These are phyloP conservation scores for Cataglyphis cursor DNA, from an alignment of 2,888 invertebrate species.

Conservation along the genomic window DNA sequence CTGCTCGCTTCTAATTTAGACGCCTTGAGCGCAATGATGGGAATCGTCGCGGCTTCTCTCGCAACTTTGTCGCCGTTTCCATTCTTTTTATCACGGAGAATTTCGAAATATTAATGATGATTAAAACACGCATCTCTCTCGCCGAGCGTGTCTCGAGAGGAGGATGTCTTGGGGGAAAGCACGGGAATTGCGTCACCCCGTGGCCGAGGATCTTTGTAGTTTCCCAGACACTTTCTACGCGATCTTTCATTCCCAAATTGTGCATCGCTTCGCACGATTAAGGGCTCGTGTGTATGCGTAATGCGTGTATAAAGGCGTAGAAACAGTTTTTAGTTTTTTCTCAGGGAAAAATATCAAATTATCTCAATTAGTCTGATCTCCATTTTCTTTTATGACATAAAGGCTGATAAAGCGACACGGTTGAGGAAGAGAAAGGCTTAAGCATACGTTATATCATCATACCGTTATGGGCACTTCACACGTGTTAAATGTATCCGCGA, in stretches of 20 bases:
- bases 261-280: constrained; percentile 65
- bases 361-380: constrained; percentile 16
- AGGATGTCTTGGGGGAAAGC: constrained; percentile 75
- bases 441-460: constrained; percentile 11
- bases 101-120: neutral
- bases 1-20: constrained; percentile 23
- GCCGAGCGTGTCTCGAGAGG: neutral
- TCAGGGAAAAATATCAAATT: neutral
- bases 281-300: constrained; percentile 30
- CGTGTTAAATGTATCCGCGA: constrained; percentile 9
- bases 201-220: constrained; percentile 73
- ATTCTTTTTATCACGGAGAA: neutral
- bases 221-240: constrained; percentile 82
- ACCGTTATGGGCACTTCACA: constrained; percentile 42
- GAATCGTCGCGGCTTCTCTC: constrained; percentile 7
- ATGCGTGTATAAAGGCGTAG: constrained; percentile 4
- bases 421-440: constrained; percentile 23
- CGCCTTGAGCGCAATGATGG: constrained; percentile 15
- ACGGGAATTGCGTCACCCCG: constrained; percentile 78
- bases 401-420: neutral
- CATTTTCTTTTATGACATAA: constrained; percentile 8
- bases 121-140: neutral
- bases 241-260: constrained; percentile 56
- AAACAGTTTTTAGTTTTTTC: constrained; percentile 7
- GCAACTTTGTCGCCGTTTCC: constrained; percentile 15